Conservation (phyloP, 2,797 vertebrate genomes). For the Bucorvus abyssinicus region DNA sequence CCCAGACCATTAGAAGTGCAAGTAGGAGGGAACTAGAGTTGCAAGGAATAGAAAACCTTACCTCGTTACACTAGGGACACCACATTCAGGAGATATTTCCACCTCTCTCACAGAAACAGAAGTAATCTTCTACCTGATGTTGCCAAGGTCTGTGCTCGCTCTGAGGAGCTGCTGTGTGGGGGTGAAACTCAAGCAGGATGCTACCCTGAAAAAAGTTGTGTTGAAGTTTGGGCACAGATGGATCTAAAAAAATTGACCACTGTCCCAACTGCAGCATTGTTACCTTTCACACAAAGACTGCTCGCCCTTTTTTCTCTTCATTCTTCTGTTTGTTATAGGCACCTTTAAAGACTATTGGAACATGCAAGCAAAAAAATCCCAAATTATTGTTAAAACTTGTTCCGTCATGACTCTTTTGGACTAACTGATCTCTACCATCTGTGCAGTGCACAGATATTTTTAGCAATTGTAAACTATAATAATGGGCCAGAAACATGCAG, state of each 20-base stretch:
- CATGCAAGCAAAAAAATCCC: background rate
- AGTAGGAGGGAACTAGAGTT: background rate
- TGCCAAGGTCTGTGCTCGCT: background rate
- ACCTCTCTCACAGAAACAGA: background rate
- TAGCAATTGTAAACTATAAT: background rate
- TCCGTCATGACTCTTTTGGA: background rate
- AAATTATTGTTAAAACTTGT: background rate
- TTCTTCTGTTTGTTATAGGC: background rate
- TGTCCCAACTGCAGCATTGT: background rate
- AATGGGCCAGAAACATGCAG: background rate
- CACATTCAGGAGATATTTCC: background rate
- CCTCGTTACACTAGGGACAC: background rate
- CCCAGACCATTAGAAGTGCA: background rate
- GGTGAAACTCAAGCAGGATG: background rate
- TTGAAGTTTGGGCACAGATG: background rate
- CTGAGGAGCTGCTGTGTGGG: background rate
- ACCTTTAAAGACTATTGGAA: background rate
- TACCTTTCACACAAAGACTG: background rate
- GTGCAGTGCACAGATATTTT: background rate
- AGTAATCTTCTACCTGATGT: background rate
- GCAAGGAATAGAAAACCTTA: background rate
- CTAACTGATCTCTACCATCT: conserved; percentile 1
- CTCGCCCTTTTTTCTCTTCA: background rate
- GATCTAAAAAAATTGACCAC: background rate
- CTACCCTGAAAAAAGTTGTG: background rate